Evolutionary conservation across 2,113 vertebrate species (phyloP).

Genomic region (Lophotis ruficrista): DNA sequence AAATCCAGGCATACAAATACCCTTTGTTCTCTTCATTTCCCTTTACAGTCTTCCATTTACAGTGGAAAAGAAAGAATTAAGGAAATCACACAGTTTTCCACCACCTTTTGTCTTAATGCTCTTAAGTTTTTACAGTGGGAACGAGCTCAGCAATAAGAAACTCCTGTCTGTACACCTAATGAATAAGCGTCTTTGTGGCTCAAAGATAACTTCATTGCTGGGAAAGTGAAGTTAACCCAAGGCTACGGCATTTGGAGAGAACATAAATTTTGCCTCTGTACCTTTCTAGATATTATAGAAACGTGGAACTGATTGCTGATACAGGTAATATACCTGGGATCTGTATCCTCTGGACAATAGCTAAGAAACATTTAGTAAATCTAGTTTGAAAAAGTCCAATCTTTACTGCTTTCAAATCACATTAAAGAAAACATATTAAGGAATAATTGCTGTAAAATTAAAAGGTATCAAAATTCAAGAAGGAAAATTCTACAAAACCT

Average conservation of each 20-base stretch:
- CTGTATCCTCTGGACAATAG: not conserved
- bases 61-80: not conserved
- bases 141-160: not conserved
- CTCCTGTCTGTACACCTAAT: not conserved
- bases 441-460: not conserved
- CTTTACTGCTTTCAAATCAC: not conserved
- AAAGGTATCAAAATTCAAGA: not conserved
- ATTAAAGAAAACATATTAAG: not conserved
- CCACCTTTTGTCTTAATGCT: not conserved
- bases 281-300: not conserved
- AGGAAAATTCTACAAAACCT: not conserved
- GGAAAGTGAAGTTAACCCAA: not conserved
- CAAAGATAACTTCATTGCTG: not conserved
- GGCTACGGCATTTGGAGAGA: not conserved
- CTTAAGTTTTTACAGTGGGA: not conserved
- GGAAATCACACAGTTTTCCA: not conserved
- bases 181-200: not conserved
- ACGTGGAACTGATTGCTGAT: not conserved
- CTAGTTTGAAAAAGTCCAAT: not conserved
- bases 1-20: not conserved
- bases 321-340: not conserved
- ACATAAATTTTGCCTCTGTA: not conserved
- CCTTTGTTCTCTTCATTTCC: not conserved
- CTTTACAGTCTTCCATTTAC: not conserved
- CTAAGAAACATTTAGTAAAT: not conserved